A percentile compares a stretch with the other conserved stretches of the same genome.
These are phyloP conservation scores for Diplosoma virens DNA, from an alignment of 23 tunicate genomes.

Conservation along the genomic window DNA sequence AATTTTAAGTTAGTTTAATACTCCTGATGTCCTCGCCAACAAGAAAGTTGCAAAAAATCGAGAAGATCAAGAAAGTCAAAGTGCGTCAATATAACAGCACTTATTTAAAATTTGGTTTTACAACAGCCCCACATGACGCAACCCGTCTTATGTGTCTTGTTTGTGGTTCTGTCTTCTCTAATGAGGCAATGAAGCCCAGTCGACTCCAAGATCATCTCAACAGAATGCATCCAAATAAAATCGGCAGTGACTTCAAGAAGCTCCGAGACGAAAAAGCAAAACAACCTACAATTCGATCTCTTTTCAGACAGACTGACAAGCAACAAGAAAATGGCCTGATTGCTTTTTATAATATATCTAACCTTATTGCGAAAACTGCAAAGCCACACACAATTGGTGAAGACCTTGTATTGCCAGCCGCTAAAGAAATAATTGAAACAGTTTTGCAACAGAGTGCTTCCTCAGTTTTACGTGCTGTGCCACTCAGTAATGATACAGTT, in stretches of 20 bases:
- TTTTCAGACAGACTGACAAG: constrained; percentile 32
- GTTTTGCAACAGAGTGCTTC: constrained; percentile 45
- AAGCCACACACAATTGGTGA: constrained; percentile 48
- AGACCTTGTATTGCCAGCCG: constrained; percentile 38
- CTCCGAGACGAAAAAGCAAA: constrained; percentile 24
- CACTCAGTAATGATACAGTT: constrained; percentile 22
- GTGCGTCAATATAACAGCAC: constrained; percentile 31
- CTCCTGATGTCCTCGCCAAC: constrained; percentile 29
- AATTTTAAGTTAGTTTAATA: not conserved
- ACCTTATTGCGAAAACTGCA: constrained; percentile 41
- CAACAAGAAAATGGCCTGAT: constrained; percentile 38
- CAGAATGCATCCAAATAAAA: constrained; percentile 31
- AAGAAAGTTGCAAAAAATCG: constrained; percentile 30
- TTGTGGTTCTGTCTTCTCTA: too few species aligned
- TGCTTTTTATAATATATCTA: constrained; percentile 45
- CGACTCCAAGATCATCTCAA: constrained; percentile 29
- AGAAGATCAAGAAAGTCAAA: constrained; percentile 31
- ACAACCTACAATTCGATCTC: constrained; percentile 32
- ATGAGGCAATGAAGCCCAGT: constrained; percentile 51
- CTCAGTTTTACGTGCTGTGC: constrained; percentile 21
- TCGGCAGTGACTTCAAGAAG: constrained; percentile 47
- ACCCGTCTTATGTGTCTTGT: constrained; percentile 14
- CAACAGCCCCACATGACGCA: constrained; percentile 32
- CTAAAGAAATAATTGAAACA: constrained; percentile 41
- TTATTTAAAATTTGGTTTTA: constrained; percentile 27